Percentiles rank a stretch among this genome's conserved stretches.
phyloP scores from a whole-genome alignment of 2,113 vertebrate species.

The Oncorhynchus gorbuscha region DNA sequence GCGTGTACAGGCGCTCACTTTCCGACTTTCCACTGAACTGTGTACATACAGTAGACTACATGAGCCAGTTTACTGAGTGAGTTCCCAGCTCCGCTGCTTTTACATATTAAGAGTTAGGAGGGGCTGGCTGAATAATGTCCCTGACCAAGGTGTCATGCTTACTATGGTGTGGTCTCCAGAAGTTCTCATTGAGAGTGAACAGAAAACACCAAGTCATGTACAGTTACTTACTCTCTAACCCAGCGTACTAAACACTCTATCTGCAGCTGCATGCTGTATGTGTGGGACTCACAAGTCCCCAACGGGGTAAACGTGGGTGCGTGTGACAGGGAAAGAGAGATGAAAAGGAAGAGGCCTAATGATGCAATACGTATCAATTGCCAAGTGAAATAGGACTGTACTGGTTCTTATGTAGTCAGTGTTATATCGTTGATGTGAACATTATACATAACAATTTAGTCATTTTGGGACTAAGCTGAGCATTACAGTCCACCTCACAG shows the following conservation, averaged over 20 bases:
- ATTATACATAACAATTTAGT: background rate
- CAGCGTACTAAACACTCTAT: slow-evolving; percentile 38
- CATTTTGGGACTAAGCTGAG: background rate
- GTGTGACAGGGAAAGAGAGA: background rate
- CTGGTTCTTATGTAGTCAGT: background rate
- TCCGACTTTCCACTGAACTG: no score
- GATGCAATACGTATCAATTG: background rate
- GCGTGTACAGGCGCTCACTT: background rate
- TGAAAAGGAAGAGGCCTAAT: background rate
- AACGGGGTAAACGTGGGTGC: background rate
- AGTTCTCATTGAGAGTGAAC: slow-evolving; percentile 46
- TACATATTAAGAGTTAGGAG: slow-evolving; percentile 33
- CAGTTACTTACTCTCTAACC: slow-evolving; percentile 17
- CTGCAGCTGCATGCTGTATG: slow-evolving; percentile 67
- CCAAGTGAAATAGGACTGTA: background rate
- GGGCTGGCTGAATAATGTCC: slow-evolving; percentile 25
- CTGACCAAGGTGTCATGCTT: slow-evolving; percentile 34
- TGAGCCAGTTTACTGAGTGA: slow-evolving; percentile 26
- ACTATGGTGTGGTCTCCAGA: slow-evolving; percentile 44
- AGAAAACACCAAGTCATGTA: slow-evolving; percentile 48
- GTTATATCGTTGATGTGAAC: background rate
- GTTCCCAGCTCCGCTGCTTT: slow-evolving; percentile 51
- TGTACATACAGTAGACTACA: slow-evolving; percentile 26
- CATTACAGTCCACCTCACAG: no score
- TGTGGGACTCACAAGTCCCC: slow-evolving; percentile 43